phyloP scores from a whole-genome alignment of 2,888 invertebrate genomes.

The Harpalus rufipes region DNA sequence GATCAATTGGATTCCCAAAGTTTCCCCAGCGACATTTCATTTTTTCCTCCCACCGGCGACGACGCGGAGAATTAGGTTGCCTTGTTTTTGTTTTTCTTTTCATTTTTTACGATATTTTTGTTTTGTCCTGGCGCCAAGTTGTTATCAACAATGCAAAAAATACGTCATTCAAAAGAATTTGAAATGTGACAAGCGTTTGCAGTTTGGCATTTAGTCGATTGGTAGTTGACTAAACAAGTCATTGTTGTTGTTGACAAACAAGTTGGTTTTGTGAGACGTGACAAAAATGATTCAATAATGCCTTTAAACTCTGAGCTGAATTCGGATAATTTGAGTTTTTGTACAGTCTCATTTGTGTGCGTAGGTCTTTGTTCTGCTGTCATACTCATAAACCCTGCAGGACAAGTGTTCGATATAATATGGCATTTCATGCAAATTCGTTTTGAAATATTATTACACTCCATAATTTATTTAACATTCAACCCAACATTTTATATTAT shows the following conservation, averaged over 20 bases:
- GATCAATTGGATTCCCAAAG: constrained; percentile 62
- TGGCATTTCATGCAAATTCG: neutral
- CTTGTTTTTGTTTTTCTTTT: constrained; percentile 55
- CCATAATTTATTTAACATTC: constrained; percentile 14
- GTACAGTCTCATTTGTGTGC: constrained; percentile 5
- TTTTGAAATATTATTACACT: constrained; percentile 13
- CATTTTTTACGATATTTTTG: constrained; percentile 62
- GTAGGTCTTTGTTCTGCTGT: constrained; percentile 7
- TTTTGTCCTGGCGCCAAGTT: constrained; percentile 56
- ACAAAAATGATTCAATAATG: constrained; percentile 55
- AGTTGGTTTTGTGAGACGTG: constrained; percentile 33
- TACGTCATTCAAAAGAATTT: constrained; percentile 56
- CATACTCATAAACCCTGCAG: constrained; percentile 3
- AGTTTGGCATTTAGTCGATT: constrained; percentile 56
- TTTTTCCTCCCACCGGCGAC: constrained; percentile 47
- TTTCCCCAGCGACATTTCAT: constrained; percentile 57
- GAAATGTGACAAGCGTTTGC: constrained; percentile 51
- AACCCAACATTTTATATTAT: neutral
- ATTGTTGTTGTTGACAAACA: constrained; percentile 56
- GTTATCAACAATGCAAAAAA: constrained; percentile 59
- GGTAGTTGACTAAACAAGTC: constrained; percentile 52
- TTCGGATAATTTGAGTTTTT: constrained; percentile 41
- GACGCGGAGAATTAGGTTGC: constrained; percentile 45
- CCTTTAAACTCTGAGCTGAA: constrained; percentile 21
- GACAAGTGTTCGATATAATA: neutral